These are phyloP conservation scores for Priocnemis perturbator DNA, from an alignment of 2,888 invertebrate species.

Conservation along the genomic window DNA sequence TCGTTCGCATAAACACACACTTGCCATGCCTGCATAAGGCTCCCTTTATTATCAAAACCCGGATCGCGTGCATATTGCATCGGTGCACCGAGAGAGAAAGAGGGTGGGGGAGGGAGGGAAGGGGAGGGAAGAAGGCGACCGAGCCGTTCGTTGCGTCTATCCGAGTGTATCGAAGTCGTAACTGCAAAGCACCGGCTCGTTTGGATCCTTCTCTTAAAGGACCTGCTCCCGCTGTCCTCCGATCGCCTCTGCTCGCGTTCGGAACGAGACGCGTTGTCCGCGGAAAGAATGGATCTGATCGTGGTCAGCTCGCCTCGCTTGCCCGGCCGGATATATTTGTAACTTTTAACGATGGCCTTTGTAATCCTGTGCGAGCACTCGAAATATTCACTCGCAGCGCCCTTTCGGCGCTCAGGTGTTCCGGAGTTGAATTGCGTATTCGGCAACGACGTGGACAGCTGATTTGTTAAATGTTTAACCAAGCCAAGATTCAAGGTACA, in stretches of 20 bases:
- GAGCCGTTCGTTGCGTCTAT: conserved; percentile 38
- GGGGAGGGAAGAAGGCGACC: conserved; percentile 12
- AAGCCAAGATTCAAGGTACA: too few species aligned
- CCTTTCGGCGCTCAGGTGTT: too few species aligned
- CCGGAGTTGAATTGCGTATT: too few species aligned
- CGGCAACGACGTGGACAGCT: too few species aligned
- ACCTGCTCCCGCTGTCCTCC: conserved; percentile 28
- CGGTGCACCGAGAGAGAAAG: conserved; percentile 53
- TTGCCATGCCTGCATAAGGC: conserved; percentile 63
- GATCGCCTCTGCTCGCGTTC: conserved; percentile 36
- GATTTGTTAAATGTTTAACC: too few species aligned
- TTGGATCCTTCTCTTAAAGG: conserved; percentile 25
- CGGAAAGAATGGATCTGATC: not conserved
- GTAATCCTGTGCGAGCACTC: too few species aligned
- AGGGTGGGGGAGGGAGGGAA: conserved; percentile 6
- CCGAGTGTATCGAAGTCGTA: conserved; percentile 44
- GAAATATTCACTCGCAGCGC: too few species aligned
- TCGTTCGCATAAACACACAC: conserved; percentile 63
- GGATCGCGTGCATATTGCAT: conserved; percentile 71
- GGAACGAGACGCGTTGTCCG: not conserved
- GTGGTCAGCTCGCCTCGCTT: not conserved
- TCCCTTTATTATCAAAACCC: conserved; percentile 67
- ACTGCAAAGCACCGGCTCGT: conserved; percentile 12
- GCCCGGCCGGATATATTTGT: too few species aligned
- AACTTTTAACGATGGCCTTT: too few species aligned